Conservation (phyloP, 2,888 invertebrate genomes). For the Oscheius sp. region DNA sequence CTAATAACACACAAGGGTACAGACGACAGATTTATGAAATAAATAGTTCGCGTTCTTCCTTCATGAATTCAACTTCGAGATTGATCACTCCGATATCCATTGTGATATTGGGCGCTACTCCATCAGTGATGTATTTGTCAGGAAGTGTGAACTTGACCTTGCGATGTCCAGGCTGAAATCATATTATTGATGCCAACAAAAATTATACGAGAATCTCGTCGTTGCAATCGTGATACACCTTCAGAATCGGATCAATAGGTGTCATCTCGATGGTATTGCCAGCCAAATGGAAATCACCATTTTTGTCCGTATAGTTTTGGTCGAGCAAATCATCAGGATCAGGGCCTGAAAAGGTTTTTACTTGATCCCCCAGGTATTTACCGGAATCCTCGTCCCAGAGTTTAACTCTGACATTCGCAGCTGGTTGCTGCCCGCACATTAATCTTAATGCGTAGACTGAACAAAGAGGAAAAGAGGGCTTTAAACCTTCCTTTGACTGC, state of each 20-base stretch:
- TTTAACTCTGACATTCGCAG: slow-evolving; percentile 57
- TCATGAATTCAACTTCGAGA: slow-evolving; percentile 44
- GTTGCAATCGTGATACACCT: slow-evolving; percentile 62
- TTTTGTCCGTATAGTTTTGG: slow-evolving; percentile 57
- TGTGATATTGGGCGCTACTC: slow-evolving; percentile 48
- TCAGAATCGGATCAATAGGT: slow-evolving; percentile 61
- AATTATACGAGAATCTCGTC: slow-evolving; percentile 56
- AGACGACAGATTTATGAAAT: slow-evolving; percentile 20
- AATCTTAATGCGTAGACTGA: too few species aligned
- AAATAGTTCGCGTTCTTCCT: slow-evolving; percentile 24
- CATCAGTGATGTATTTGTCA: slow-evolving; percentile 52
- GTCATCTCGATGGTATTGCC: slow-evolving; percentile 61
- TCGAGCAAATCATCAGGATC: slow-evolving; percentile 65
- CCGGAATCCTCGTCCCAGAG: slow-evolving; percentile 64
- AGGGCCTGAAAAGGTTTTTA: slow-evolving; percentile 40
- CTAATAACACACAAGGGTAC: background rate
- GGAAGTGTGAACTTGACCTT: slow-evolving; percentile 56
- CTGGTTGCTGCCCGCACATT: too few species aligned
- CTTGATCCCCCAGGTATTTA: background rate
- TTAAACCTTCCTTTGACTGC: slow-evolving; percentile 52
- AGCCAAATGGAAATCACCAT: slow-evolving; percentile 52
- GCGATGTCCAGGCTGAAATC: slow-evolving; percentile 50
- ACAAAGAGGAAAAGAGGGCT: too few species aligned
- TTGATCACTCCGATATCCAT: slow-evolving; percentile 60
- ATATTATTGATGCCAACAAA: background rate